These are phyloP conservation scores for Triplophysa tibetana DNA, from an alignment of 2,113 vertebrate genomes.

Conservation along the genomic window DNA sequence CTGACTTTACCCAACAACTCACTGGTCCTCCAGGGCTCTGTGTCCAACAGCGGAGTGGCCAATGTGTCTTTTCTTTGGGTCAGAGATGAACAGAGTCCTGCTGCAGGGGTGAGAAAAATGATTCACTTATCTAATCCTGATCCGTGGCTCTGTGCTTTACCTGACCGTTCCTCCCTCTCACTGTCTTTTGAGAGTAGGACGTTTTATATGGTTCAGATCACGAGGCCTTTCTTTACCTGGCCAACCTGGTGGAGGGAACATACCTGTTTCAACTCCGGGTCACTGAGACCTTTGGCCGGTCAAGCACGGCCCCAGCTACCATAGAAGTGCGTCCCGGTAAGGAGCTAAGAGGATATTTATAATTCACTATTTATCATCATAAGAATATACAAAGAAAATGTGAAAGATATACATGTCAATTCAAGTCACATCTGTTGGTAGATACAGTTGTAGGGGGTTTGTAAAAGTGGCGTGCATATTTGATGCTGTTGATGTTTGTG, in stretches of 20 bases:
- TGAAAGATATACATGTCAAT: too few species aligned
- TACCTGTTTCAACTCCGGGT: constrained; percentile 86
- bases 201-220: constrained; percentile 80
- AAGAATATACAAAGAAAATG: too few species aligned
- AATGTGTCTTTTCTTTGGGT: constrained; percentile 84
- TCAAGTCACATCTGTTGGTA: too few species aligned
- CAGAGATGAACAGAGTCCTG: constrained; percentile 86
- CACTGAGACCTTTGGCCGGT: constrained; percentile 76
- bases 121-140: background rate
- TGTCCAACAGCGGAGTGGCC: constrained; percentile 79
- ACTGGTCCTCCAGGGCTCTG: constrained; percentile 83
- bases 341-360: constrained; percentile 35
- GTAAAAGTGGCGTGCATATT: background rate
- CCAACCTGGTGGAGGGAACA: constrained; percentile 87
- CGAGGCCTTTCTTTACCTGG: constrained; percentile 75
- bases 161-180: background rate
- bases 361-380: background rate
- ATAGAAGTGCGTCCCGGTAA: constrained; percentile 89
- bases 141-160: background rate
- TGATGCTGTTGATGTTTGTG: background rate
- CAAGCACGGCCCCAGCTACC: constrained; percentile 77
- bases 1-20: constrained; percentile 88
- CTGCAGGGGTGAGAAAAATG: constrained; percentile 81
- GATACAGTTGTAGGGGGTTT: too few species aligned
- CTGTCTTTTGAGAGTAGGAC: constrained; percentile 70